Conservation (phyloP, 2,888 invertebrate species). For the Steinernema scapterisci region DNA sequence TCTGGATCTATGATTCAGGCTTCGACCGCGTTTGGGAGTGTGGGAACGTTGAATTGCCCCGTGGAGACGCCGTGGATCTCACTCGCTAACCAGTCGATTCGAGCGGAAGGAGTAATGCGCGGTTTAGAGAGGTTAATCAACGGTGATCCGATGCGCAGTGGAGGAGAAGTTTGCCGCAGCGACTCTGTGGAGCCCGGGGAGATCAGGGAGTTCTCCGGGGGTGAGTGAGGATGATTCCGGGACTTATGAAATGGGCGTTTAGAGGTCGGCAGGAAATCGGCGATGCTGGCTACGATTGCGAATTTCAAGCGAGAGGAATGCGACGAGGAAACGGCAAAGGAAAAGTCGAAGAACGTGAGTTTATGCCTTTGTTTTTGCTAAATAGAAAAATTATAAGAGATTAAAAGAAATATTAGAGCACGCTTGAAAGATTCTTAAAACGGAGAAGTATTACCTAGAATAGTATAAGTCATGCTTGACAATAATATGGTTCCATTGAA, state of each 20-base stretch:
- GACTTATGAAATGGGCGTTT: background rate
- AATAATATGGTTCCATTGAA: no score
- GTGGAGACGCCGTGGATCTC: no score
- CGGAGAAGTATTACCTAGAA: no score
- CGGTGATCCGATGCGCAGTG: constrained; percentile 17
- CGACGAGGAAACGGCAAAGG: no score
- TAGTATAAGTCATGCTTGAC: no score
- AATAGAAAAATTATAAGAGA: no score
- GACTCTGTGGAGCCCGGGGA: background rate
- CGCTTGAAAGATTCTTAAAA: no score
- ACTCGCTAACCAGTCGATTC: background rate
- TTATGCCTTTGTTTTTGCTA: background rate
- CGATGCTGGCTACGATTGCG: background rate
- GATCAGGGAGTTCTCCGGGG: background rate
- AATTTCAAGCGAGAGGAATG: background rate
- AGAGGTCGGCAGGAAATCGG: background rate
- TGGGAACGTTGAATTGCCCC: background rate
- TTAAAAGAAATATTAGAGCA: no score
- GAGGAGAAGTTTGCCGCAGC: constrained; percentile 7
- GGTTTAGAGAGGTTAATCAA: constrained; percentile 2
- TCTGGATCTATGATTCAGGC: background rate
- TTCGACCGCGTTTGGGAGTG: background rate
- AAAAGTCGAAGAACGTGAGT: background rate
- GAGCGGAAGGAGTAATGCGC: constrained; percentile 8
- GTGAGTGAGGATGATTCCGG: background rate